phyloP scores from a whole-genome alignment of 2,113 vertebrate genomes.

The Coreoperca whiteheadi region DNA sequence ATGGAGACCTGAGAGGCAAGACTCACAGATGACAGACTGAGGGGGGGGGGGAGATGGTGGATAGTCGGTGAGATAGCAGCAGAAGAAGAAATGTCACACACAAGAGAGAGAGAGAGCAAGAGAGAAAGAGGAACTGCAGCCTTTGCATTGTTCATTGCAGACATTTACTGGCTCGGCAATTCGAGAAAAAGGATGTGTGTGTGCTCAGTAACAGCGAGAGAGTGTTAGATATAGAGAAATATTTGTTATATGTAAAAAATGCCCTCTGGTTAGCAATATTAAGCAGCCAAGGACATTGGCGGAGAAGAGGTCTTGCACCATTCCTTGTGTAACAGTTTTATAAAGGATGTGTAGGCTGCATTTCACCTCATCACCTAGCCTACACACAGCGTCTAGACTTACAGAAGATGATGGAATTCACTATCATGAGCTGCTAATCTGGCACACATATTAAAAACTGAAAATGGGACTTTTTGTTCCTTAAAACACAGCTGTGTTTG shows the following conservation, averaged over 20 bases:
- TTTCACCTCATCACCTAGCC: slow-evolving; percentile 81
- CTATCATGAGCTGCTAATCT: slow-evolving; percentile 78
- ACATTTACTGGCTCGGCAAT: slow-evolving; percentile 76
- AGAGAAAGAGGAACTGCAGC: slow-evolving; percentile 70
- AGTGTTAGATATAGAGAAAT: slow-evolving; percentile 65
- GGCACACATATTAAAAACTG: slow-evolving; percentile 10
- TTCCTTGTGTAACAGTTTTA: slow-evolving; percentile 42
- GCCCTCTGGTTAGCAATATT: slow-evolving; percentile 68
- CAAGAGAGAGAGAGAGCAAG: slow-evolving; percentile 56
- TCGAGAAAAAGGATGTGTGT: slow-evolving; percentile 38
- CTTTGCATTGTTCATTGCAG: slow-evolving; percentile 86
- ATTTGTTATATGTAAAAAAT: slow-evolving; percentile 40
- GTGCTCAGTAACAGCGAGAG: slow-evolving; percentile 49
- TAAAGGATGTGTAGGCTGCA: slow-evolving; percentile 50
- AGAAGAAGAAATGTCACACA: slow-evolving; percentile 59
- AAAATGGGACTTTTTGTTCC: background rate
- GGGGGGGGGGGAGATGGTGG: slow-evolving; percentile 46
- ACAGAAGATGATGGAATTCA: slow-evolving; percentile 96
- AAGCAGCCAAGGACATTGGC: slow-evolving; percentile 69
- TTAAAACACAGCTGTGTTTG: slow-evolving; percentile 12
- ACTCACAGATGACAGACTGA: slow-evolving; percentile 66
- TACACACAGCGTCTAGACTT: slow-evolving; percentile 90
- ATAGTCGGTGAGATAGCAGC: slow-evolving; percentile 72
- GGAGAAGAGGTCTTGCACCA: slow-evolving; percentile 57
- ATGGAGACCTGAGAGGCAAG: slow-evolving; percentile 70